These are phyloP conservation scores for Epinotia demarniana DNA, from an alignment of 2,888 invertebrate genomes.

Conservation along the genomic window DNA sequence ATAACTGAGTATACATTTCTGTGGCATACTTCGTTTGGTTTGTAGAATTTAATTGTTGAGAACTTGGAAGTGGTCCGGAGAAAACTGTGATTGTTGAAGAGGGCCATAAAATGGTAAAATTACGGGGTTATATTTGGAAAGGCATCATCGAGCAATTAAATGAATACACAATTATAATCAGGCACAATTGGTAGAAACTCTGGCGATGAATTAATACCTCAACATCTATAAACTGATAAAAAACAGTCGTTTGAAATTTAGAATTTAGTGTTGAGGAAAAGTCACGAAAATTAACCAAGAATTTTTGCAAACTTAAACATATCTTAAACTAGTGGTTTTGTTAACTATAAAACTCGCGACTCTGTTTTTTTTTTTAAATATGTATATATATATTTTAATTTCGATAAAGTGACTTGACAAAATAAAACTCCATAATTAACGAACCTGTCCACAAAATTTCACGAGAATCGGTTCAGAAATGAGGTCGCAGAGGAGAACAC, in stretches of 20 bases:
- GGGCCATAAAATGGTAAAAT: constrained; percentile 2
- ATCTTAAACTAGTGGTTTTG: no score
- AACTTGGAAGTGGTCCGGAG: constrained; percentile 5
- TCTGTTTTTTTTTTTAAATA: no score
- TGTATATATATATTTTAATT: no score
- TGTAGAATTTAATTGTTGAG: constrained; percentile 29
- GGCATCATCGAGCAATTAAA: constrained; percentile 1
- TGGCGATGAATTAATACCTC: no score
- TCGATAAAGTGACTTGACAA: no score
- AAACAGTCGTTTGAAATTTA: neutral
- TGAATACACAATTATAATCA: neutral
- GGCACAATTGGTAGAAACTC: neutral
- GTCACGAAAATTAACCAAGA: neutral
- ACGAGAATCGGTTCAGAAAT: no score
- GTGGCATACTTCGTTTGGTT: constrained; percentile 33
- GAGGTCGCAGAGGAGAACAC: no score
- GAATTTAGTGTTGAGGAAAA: neutral
- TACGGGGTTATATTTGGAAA: neutral
- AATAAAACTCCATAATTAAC: no score
- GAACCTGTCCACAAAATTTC: no score
- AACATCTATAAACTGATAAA: neutral
- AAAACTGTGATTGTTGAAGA: constrained; percentile 15
- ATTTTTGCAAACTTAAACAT: no score
- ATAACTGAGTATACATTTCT: constrained; percentile 30
- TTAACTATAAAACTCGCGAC: no score